A percentile compares a stretch with the other conserved stretches of the same genome.
phyloP scores from a whole-genome alignment of 1,140 invertebrate species.

The Drosophila sproati region DNA sequence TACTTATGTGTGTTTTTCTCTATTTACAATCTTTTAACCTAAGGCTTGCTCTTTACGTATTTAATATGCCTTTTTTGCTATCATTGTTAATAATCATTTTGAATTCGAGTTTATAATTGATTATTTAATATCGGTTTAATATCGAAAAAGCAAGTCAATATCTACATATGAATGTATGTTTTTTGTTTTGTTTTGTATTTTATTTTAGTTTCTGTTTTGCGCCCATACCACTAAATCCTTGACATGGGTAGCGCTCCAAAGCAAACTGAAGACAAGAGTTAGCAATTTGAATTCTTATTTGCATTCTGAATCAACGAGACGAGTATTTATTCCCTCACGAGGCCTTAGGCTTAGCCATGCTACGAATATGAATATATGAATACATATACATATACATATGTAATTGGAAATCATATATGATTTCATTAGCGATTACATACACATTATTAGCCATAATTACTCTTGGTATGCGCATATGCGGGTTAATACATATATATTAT shows the following conservation, averaged over 20 bases:
- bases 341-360: constrained; percentile 45
- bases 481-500: constrained; percentile 66
- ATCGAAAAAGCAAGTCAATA: constrained; percentile 34
- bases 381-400: constrained; percentile 24
- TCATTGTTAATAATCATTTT: constrained; percentile 22
- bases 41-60: constrained; percentile 11
- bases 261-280: constrained; percentile 13
- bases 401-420: constrained; percentile 6
- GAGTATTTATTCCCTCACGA: constrained; percentile 47
- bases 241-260: neutral
- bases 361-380: constrained; percentile 28
- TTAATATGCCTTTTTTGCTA: constrained; percentile 13
- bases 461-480: constrained; percentile 31
- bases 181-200: neutral
- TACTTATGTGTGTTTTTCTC: constrained; percentile 14
- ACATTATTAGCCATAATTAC: constrained; percentile 41
- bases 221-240: neutral
- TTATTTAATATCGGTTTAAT: constrained; percentile 46
- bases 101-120: constrained; percentile 36
- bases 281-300: constrained; percentile 6
- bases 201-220: neutral
- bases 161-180: neutral
- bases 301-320: constrained; percentile 21
- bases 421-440: constrained; percentile 15
- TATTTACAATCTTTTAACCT: constrained; percentile 40